Conservation (phyloP, 2,113 vertebrate genomes). For the Prochilodus magdalenae region DNA sequence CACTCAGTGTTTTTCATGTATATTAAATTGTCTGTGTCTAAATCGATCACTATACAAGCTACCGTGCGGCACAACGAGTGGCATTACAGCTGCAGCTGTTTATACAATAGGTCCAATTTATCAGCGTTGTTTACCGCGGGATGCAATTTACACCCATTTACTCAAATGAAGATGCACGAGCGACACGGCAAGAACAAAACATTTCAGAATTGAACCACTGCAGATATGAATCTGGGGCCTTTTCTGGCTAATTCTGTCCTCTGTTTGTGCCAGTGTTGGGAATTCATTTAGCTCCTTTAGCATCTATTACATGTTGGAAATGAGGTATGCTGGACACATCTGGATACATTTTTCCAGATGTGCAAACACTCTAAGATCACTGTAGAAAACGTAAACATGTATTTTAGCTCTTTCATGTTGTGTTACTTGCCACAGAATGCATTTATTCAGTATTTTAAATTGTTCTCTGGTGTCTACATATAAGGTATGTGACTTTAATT, state of each 20-base stretch:
- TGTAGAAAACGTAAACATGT: too few relatives aligned
- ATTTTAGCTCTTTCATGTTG: too few relatives aligned
- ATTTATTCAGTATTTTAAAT: too few relatives aligned
- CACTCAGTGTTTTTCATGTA: conserved; percentile 52
- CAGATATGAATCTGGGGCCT: conserved; percentile 4
- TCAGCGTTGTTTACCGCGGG: conserved; percentile 65
- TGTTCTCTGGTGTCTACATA: too few relatives aligned
- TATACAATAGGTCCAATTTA: conserved; percentile 65
- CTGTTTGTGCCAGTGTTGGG: conserved; percentile 7
- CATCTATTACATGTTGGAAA: too few relatives aligned
- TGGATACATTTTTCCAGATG: too few relatives aligned
- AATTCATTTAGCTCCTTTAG: too few relatives aligned
- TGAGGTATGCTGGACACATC: too few relatives aligned
- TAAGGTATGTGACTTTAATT: too few relatives aligned
- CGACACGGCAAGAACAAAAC: conserved; percentile 39
- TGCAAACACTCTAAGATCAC: too few relatives aligned
- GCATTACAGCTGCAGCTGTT: conserved; percentile 61
- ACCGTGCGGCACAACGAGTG: conserved; percentile 42
- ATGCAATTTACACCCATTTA: conserved; percentile 63
- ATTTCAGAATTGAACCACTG: conserved; percentile 23
- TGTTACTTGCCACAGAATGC: too few relatives aligned
- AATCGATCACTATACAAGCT: conserved; percentile 58
- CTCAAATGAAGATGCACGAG: conserved; percentile 66
- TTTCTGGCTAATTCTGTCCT: conserved; percentile 14
- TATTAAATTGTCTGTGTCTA: conserved; percentile 67